Evolutionary conservation across 64 coral and sea anemone species (phyloP).

Genomic region (Cladopsammia gracilis): DNA sequence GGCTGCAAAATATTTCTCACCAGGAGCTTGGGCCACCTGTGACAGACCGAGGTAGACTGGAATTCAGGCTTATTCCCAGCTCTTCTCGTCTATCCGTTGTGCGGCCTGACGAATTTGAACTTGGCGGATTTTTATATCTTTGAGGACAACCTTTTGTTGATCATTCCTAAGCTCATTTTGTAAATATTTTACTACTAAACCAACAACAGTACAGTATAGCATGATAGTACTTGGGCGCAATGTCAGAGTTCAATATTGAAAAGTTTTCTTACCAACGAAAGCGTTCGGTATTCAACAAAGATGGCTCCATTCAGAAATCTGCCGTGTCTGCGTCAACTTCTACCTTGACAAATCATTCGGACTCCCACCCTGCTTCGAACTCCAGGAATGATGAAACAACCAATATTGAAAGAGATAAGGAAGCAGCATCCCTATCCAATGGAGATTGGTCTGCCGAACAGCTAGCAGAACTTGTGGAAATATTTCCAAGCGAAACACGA

Average conservation of each 20-base stretch:
- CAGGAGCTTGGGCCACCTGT: no score
- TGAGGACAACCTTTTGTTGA: no score
- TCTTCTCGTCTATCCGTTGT: no score
- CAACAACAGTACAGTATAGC: not conserved
- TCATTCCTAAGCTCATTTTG: not conserved
- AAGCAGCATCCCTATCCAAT: not conserved
- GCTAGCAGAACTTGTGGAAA: not conserved
- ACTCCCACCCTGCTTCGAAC: not conserved
- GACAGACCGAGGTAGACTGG: no score
- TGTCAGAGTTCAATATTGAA: slow-evolving; percentile 28
- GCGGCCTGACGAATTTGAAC: no score
- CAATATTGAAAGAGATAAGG: not conserved
- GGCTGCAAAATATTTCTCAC: no score
- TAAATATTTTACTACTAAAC: not conserved
- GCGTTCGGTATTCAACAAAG: not conserved
- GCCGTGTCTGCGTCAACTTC: not conserved
- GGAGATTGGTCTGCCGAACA: not conserved
- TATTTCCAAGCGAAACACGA: slow-evolving; percentile 5
- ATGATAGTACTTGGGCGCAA: not conserved
- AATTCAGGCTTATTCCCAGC: no score
- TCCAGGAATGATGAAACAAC: not conserved
- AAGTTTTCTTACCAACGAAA: slow-evolving; percentile 40
- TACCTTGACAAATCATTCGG: not conserved
- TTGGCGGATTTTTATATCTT: no score
- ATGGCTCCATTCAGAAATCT: not conserved